Evolutionary conservation across 2,797 vertebrate genomes (phyloP).

Genomic region (Hoplostethus mediterraneus): DNA sequence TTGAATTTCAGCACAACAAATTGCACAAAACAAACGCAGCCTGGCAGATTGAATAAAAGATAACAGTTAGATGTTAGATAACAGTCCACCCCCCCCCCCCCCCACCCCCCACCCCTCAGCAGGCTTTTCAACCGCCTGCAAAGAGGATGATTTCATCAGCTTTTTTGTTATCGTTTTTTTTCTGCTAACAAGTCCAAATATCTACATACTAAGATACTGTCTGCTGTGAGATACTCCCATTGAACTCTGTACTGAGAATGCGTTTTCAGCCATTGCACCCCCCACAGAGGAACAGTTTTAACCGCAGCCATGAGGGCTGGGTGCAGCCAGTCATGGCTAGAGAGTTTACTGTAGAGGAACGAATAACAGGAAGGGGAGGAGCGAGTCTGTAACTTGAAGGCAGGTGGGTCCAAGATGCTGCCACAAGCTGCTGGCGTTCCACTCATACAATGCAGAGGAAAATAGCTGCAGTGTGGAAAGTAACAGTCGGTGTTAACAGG

Average conservation of each 20-base stretch:
- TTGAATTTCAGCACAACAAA: too few relatives aligned
- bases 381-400: not conserved
- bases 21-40: too few relatives aligned
- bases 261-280: conserved; percentile 13
- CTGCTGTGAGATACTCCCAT: too few relatives aligned
- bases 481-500: not conserved
- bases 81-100: too few relatives aligned
- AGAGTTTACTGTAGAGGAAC: conserved; percentile 43
- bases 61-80: too few relatives aligned
- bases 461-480: conserved; percentile 30
- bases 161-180: too few relatives aligned
- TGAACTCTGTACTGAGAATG: not conserved
- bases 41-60: too few relatives aligned
- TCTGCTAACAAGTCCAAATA: not conserved
- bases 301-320: conserved; percentile 10
- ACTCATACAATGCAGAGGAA: conserved; percentile 24
- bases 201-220: not conserved
- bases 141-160: too few relatives aligned
- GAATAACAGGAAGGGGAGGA: conserved; percentile 63
- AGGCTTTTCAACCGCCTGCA: too few relatives aligned
- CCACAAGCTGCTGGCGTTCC: conserved; percentile 31
- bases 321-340: conserved; percentile 19
- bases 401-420: conserved; percentile 36
- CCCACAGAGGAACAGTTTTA: conserved; percentile 1
- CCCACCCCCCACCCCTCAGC: too few relatives aligned